Evolutionary conservation across 2,113 vertebrate genomes (phyloP), one percentile per base, ranked within the genome.

Genomic region (Tragelaphus strepsiceros): DNA sequence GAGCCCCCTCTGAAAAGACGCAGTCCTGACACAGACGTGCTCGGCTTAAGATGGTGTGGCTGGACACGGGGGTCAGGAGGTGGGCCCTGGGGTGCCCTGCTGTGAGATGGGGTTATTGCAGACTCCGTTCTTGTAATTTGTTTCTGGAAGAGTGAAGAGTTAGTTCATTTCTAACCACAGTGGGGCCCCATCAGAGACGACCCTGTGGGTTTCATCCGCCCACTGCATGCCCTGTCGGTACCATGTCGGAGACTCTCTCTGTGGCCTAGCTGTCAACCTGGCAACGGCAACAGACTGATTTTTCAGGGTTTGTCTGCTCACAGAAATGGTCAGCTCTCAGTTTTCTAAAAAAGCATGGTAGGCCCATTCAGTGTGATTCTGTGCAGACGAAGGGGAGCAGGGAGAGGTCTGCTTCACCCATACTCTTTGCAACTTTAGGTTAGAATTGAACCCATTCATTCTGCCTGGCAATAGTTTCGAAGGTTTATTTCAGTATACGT

Each of bases 101-200:
- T 96, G 56, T 88, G 97, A 97, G 96, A 96, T 96, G 96, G 77
- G 97, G 97, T 97, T 98, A 98, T 98, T 98, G 98, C 98, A 95
- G 98, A 98, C 98, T 98, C 97, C 96, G 84, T 98, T 97, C 98
- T 97, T 94, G 98, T 97, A 93, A 97, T 98, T 98, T 90, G 87
- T 95, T 98, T 98, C 96, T 97, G 97, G 98, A 98, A 98, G 97
- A 97, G 97, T 96, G 98, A 98, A 98, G 97, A 98, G 97, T 64
- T 96, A 97, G 97, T 95, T 91, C 5, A 97, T 98, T 96, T 98
- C 96, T 97, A 97, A 93, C 95, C 74, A 4, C 39, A 89, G 62
- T 35, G 64, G 7, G 94, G 97, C 92, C 97, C 97, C 98, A 8
- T 98, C 93, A 77, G 96, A 93, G 95, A 94, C 97, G 97, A 98